Conservation (phyloP, 2,888 invertebrate species). For the Pherbina coryleti region DNA sequence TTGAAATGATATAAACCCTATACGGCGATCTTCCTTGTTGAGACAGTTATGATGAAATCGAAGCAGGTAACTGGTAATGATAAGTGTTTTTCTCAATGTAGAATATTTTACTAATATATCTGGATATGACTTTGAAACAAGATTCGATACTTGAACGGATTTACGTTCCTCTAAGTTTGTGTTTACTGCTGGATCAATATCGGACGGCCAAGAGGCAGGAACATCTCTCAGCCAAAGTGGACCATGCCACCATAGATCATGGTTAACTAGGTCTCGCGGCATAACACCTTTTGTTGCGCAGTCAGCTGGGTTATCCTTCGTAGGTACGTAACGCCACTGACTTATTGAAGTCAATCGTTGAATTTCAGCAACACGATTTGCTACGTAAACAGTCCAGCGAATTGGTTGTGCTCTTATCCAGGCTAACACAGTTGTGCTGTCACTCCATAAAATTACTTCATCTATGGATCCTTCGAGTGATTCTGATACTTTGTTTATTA, state of each 20-base stretch:
- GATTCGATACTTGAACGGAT: not conserved
- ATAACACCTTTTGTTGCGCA: slow-evolving; percentile 46
- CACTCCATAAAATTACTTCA: slow-evolving; percentile 15
- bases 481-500: no score
- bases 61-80: no score
- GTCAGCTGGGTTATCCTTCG: slow-evolving; percentile 50
- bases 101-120: not conserved
- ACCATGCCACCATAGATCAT: no score
- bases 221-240: not conserved
- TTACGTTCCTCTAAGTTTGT: no score
- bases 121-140: not conserved
- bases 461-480: not conserved
- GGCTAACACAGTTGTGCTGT: slow-evolving; percentile 34
- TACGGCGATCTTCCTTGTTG: no score
- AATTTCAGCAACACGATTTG: slow-evolving; percentile 50
- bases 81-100: no score
- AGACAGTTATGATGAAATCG: not conserved
- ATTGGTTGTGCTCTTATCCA: slow-evolving; percentile 42
- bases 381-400: slow-evolving; percentile 44
- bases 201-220: no score
- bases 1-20: no score
- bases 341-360: slow-evolving; percentile 38
- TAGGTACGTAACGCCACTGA: slow-evolving; percentile 47
- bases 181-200: no score
- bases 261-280: slow-evolving; percentile 37